Evolutionary conservation across 1,140 invertebrate species (phyloP).

Genomic region (Brachionus calyciflorus): DNA sequence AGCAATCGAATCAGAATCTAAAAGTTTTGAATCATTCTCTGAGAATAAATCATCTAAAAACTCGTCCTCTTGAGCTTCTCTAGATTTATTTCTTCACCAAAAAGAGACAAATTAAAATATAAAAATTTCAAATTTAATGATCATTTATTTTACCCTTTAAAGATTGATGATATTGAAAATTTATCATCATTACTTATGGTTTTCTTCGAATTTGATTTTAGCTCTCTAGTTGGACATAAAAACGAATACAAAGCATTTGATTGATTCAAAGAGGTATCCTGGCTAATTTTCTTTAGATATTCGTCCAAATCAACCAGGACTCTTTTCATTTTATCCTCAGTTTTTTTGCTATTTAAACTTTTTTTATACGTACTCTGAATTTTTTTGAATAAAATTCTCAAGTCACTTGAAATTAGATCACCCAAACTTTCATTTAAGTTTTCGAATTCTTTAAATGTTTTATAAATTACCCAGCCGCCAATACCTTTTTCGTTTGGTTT

Average conservation of each 20-base stretch:
- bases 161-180: slow-evolving; percentile 78
- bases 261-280: slow-evolving; percentile 78
- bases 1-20: slow-evolving; percentile 71
- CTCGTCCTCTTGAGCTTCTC: slow-evolving; percentile 49
- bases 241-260: slow-evolving; percentile 83
- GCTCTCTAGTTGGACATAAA: slow-evolving; percentile 72
- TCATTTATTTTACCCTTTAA: slow-evolving; percentile 74
- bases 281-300: slow-evolving; percentile 64
- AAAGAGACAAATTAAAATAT: not conserved
- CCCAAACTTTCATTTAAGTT: slow-evolving; percentile 8
- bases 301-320: slow-evolving; percentile 1
- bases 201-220: slow-evolving; percentile 53
- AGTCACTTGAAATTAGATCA: not conserved
- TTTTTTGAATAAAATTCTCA: slow-evolving; percentile 9
- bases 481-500: slow-evolving; percentile 50
- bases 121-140: not conserved
- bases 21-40: slow-evolving; percentile 54
- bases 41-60: slow-evolving; percentile 58
- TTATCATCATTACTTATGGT: slow-evolving; percentile 64
- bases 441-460: slow-evolving; percentile 74
- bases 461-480: slow-evolving; percentile 72
- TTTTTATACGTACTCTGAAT: not conserved
- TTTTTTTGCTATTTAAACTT: not conserved
- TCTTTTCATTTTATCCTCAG: slow-evolving; percentile 13
- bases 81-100: slow-evolving; percentile 23